Evolutionary conservation across 2,888 invertebrate genomes (phyloP), one percentile per base, ranked within the genome.

Genomic region (Thymelicus sylvestris): DNA sequence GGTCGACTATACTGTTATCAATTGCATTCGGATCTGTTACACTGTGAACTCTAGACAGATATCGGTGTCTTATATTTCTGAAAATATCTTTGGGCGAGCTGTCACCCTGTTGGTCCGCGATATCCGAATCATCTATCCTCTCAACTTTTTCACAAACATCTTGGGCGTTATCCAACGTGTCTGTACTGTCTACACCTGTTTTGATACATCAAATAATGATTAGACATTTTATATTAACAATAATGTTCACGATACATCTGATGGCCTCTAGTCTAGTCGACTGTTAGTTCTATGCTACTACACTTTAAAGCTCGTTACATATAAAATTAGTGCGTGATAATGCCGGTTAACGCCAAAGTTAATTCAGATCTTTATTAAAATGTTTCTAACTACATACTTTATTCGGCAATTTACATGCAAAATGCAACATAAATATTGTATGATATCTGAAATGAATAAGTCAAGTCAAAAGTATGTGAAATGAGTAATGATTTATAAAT

Each of bases 111-210:
- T 85, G 85, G 71, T 89, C 92, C 55, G 83, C 74, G 67, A 79
- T 77, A 73, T 87, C 86, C 5, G 87, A 85, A 74, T 88, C 86
- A 73, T 82, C 85, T 0, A 84, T 74, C 67, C 74, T 77, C 78
- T 81, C 86, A 71, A 86, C 88, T 72, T 89, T 86, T 73, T 89
- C 88, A 64, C 86, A 88, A 83, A 79, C 80, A 76, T 82, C 81
- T 77, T 81, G 75, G 75, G 87, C 80, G 83, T 86, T 91, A 83
- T 91, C 92, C 87, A 86, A 81, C 80, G 91, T 91, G 79, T 87
- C 88, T 75, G 91, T 87, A 77, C 84, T 87, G 83, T 90, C 86
- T 86, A 89, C 82, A 93, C 93, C 93, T 93, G 93, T 88, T 82
- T 88, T 82, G 85, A 84, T 86, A 91, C 86, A 90, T 83, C 77